These are phyloP conservation scores for Alfaro cultratus DNA, from an alignment of 2,797 vertebrate genomes.

Conservation along the genomic window DNA sequence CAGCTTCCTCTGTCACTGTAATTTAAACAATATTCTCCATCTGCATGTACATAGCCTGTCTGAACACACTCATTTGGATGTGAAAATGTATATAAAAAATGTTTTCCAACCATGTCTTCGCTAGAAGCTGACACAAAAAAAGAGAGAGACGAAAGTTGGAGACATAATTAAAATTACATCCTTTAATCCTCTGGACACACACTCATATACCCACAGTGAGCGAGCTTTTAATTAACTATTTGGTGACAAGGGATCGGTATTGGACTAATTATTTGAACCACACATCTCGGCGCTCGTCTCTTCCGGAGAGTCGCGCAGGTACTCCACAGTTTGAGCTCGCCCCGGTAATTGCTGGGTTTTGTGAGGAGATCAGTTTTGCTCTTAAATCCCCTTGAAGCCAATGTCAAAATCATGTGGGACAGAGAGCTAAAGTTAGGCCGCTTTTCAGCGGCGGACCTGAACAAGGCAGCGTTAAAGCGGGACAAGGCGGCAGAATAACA, in stretches of 20 bases:
- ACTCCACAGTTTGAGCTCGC: constrained; percentile 46
- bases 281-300: constrained; percentile 46
- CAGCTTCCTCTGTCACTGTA: neutral
- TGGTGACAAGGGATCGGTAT: constrained; percentile 66
- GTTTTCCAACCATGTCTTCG: constrained; percentile 25
- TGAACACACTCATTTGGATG: neutral
- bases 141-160: constrained; percentile 41
- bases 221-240: constrained; percentile 75
- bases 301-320: constrained; percentile 38
- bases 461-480: constrained; percentile 53
- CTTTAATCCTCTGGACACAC: constrained; percentile 74
- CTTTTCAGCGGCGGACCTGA: constrained; percentile 43
- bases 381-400: constrained; percentile 43
- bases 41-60: neutral
- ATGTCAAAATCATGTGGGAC: constrained; percentile 50
- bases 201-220: constrained; percentile 45
- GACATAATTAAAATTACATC: constrained; percentile 72
- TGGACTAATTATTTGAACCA: constrained; percentile 72
- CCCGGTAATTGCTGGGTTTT: constrained; percentile 59
- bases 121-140: constrained; percentile 31
- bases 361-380: constrained; percentile 26
- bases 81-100: constrained; percentile 8
- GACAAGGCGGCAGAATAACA: constrained; percentile 45
- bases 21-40: neutral
- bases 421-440: constrained; percentile 43